phyloP scores from a whole-genome alignment of 2,113 vertebrate species.

The Platysternon megacephalum region DNA sequence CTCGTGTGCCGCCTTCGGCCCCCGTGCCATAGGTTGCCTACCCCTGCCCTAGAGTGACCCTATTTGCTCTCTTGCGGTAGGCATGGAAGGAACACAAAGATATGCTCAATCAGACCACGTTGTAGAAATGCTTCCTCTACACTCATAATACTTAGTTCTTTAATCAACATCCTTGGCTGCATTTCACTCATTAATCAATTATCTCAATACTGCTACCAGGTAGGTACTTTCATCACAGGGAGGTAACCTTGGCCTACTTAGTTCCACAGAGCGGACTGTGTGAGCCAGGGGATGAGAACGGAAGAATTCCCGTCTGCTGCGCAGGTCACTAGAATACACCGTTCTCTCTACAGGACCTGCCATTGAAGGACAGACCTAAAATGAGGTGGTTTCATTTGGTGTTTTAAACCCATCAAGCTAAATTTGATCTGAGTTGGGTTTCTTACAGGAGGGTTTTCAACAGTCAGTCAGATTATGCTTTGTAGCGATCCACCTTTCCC shows the following conservation, averaged over 20 bases:
- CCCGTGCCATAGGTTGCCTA: no score
- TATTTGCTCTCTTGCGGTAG: neutral
- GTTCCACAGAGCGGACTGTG: neutral
- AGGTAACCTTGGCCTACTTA: neutral
- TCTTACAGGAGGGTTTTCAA: neutral
- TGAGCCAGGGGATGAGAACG: fast-evolving
- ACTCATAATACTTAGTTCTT: neutral
- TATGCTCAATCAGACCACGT: neutral
- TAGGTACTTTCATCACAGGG: neutral
- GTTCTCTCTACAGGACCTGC: neutral
- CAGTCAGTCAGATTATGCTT: neutral
- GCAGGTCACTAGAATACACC: no score
- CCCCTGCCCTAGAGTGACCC: neutral
- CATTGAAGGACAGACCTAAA: fast-evolving
- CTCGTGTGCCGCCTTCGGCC: no score
- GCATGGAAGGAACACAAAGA: neutral
- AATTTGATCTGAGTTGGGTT: neutral
- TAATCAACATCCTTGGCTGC: neutral
- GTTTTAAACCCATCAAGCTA: neutral
- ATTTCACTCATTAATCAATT: neutral
- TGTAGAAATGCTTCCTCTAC: neutral
- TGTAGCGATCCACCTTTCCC: no score
- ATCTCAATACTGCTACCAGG: neutral
- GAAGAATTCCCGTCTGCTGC: fast-evolving
- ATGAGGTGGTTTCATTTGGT: neutral